phyloP scores from a whole-genome alignment of 2,797 vertebrate species.

The Semotilus atromaculatus region DNA sequence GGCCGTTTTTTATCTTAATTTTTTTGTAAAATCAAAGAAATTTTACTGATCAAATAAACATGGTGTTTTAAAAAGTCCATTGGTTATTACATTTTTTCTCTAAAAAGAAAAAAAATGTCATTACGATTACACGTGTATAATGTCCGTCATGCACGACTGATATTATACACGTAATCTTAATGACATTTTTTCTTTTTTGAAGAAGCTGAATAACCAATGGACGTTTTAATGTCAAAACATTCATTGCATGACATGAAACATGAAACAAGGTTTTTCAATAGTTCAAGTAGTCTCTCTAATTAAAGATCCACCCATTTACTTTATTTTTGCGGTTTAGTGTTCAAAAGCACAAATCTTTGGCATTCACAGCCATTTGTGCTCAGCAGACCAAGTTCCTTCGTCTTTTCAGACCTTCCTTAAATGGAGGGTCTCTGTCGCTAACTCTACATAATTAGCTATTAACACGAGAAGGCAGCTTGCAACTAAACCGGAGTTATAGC shows the following conservation, averaged over 20 bases:
- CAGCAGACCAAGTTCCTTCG: background rate
- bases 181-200: too few relatives aligned
- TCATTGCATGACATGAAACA: too few relatives aligned
- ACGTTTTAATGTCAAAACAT: too few relatives aligned
- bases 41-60: background rate
- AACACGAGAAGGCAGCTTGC: constrained; percentile 51
- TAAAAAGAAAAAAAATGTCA: background rate
- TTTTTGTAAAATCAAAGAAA: background rate
- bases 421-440: constrained; percentile 37
- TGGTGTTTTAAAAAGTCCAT: background rate
- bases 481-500: constrained; percentile 57
- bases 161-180: too few relatives aligned
- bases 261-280: background rate
- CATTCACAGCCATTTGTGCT: background rate
- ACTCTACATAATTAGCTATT: constrained; percentile 59
- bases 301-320: constrained; percentile 8
- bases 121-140: background rate
- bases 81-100: background rate
- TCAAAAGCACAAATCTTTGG: background rate
- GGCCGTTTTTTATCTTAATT: too few relatives aligned
- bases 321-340: background rate
- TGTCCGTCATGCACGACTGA: too few relatives aligned
- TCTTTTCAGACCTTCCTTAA: constrained; percentile 43
- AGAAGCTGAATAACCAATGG: too few relatives aligned
- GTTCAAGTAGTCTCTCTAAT: constrained; percentile 4